Evolutionary conservation across 2,888 invertebrate species (phyloP), one percentile per base, ranked within the genome.

Genomic region (Habrosyne pyritoides): DNA sequence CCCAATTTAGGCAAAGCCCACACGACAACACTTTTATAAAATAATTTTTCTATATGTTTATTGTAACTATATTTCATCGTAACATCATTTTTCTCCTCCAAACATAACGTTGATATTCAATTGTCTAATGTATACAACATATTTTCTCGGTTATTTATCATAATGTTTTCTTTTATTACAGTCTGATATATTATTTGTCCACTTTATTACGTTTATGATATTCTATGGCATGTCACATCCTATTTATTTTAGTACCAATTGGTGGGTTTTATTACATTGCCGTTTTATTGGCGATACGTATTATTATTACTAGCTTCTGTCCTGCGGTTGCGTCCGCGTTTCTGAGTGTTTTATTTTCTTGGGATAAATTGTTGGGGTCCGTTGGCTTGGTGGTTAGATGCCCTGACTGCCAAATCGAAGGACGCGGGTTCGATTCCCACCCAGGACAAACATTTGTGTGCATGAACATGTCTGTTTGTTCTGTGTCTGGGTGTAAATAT

Each of bases 171-270:
- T 42, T 42, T 18, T 42, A 18, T 42, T 42, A 18, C 2, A 33
- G 14, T 36, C 1, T 6, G 14, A 36, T 36, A 36, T 36, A 8
- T 12, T 33, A 33, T 33, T 33, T 12, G 33, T 42, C 4, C 8
- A 18, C 2, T 42, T 42, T 14, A 18, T 14, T 42, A 18, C 42
- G 42, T 42, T 18, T n/a, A 33, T 33, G 33, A 0, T 33, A 33
- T 33, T 33, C 33, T 18, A 42, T 42, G 36, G n/a, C 7, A 42
- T 42, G 36, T 18, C 36, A 18, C 12, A 36, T 7, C 7, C 18
- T 42, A 42, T 42, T 42, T 42, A 42, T 42, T 42, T 42, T 42
- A 42, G 8, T 42, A 42, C 18, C 42, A 42, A 42, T 42, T 14
- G 42, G 18, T 42, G 18, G 7, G 42, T 6, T 42, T 42, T 42